phyloP scores from a whole-genome alignment of 1,140 invertebrate species.

The Tetranychus cinnabarinus region DNA sequence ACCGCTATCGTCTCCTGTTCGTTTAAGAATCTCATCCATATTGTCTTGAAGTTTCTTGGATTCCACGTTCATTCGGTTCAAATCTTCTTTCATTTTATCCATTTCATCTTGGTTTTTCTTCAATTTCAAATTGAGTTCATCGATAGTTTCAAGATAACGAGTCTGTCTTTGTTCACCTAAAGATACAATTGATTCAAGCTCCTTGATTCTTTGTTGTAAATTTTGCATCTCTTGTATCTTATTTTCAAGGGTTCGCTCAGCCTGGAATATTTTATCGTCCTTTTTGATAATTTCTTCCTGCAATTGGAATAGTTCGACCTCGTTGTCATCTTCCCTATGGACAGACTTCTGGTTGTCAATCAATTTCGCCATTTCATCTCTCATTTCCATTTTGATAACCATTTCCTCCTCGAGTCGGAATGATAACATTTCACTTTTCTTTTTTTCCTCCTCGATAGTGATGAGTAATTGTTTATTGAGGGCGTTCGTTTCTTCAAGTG shows the following conservation, averaged over 20 bases:
- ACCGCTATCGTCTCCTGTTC: not conserved
- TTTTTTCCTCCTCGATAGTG: constrained; percentile 56
- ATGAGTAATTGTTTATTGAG: constrained; percentile 37
- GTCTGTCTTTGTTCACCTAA: not conserved
- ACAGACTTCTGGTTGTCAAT: constrained; percentile 2
- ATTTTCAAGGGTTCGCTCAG: constrained; percentile 6
- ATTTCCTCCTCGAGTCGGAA: constrained; percentile 75
- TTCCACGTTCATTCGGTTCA: not conserved
- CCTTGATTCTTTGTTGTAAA: constrained; percentile 3
- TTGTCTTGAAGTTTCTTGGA: not conserved
- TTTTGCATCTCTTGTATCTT: constrained; percentile 3
- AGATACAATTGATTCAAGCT: constrained; percentile 4
- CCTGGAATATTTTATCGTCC: constrained; percentile 8
- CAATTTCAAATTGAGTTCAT: constrained; percentile 10
- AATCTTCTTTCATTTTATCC: constrained; percentile 1
- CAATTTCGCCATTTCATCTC: constrained; percentile 21
- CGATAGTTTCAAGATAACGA: constrained; percentile 6
- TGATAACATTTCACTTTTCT: constrained; percentile 69
- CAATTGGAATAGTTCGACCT: constrained; percentile 4
- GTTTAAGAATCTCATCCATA: not conserved
- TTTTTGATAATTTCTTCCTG: constrained; percentile 9
- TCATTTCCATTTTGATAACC: constrained; percentile 46
- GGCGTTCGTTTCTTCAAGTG: constrained; percentile 29
- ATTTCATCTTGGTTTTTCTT: constrained; percentile 2
- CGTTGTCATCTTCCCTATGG: constrained; percentile 5